A percentile compares a stretch with the other conserved stretches of the same genome.
Evolutionary conservation across 2,888 invertebrate genomes (phyloP).

Genomic region (Epinotia demarniana): DNA sequence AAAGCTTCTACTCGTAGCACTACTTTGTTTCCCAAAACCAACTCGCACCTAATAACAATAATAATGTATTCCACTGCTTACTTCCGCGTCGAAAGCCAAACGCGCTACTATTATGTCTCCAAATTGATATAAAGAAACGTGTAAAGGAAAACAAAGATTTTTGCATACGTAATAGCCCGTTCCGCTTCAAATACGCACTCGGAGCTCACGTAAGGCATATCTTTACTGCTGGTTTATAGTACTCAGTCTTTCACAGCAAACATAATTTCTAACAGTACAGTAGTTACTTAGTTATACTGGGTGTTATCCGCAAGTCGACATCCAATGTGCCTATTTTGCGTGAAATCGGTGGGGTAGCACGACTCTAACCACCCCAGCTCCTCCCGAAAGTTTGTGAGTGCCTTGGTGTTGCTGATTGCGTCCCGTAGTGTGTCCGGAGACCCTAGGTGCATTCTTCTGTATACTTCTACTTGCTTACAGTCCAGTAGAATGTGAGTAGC

Average conservation of each 20-base stretch:
- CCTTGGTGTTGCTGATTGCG: too few species aligned
- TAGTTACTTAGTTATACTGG: too few species aligned
- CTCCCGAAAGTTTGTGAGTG: too few species aligned
- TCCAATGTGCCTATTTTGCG: too few species aligned
- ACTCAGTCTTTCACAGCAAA: neutral
- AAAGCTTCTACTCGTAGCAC: too few species aligned
- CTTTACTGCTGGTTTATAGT: slow-evolving; percentile 38
- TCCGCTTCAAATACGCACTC: slow-evolving; percentile 32
- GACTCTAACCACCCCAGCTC: too few species aligned
- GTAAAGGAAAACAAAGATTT: slow-evolving; percentile 33
- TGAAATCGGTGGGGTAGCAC: too few species aligned
- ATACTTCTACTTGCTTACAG: too few species aligned
- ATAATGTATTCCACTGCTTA: neutral
- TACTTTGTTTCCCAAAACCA: neutral
- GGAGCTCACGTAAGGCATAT: slow-evolving; percentile 28
- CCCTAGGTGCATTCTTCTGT: too few species aligned
- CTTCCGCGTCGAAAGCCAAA: slow-evolving; percentile 9
- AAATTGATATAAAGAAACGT: slow-evolving; percentile 29
- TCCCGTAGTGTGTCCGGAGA: too few species aligned
- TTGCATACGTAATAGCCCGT: slow-evolving; percentile 37
- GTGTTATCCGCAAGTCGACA: too few species aligned
- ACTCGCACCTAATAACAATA: neutral
- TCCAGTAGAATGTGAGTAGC: too few species aligned
- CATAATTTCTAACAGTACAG: neutral
- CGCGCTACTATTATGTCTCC: slow-evolving; percentile 18